phyloP scores from a whole-genome alignment of 2,888 invertebrate genomes.

The Diaphora mendica region DNA sequence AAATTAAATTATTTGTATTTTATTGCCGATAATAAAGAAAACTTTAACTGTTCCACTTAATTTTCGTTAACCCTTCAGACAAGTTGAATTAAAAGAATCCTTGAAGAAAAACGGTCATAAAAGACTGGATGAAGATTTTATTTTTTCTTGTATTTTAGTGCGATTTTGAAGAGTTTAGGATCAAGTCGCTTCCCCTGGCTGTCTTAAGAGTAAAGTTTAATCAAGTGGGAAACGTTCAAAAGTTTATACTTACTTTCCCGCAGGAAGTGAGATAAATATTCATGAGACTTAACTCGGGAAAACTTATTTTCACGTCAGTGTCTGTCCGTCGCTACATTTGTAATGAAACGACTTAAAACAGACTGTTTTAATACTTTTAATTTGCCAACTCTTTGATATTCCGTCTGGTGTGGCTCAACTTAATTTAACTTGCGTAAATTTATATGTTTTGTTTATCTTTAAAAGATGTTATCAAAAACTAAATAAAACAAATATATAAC shows the following conservation, averaged over 20 bases:
- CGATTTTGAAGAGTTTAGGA: slow-evolving; percentile 58
- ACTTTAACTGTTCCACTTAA: not conserved
- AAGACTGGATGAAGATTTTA: slow-evolving; percentile 20
- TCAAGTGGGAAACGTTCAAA: slow-evolving; percentile 82
- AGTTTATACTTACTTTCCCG: slow-evolving; percentile 75
- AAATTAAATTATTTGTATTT: not conserved
- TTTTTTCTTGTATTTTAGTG: slow-evolving; percentile 53
- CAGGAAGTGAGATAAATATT: slow-evolving; percentile 83
- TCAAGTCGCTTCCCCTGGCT: slow-evolving; percentile 59
- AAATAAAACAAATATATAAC: slow-evolving; percentile 1
- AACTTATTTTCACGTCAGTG: slow-evolving; percentile 83
- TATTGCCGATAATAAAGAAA: not conserved
- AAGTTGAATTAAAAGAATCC: slow-evolving; percentile 10
- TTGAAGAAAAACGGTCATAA: slow-evolving; percentile 15
- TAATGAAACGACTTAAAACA: slow-evolving; percentile 78
- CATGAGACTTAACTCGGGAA: slow-evolving; percentile 81
- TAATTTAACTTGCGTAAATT: slow-evolving; percentile 28
- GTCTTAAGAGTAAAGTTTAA: slow-evolving; percentile 80
- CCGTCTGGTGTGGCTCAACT: slow-evolving; percentile 35
- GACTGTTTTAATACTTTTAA: slow-evolving; percentile 73
- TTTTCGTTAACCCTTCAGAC: not conserved
- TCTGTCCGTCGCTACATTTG: slow-evolving; percentile 81
- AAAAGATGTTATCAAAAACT: slow-evolving; percentile 6
- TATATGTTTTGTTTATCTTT: slow-evolving; percentile 27
- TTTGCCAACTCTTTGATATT: slow-evolving; percentile 64